Base-by-base conservation (phyloP, 2,888 invertebrate genomes). In the Agrypnus murinus region DNA sequence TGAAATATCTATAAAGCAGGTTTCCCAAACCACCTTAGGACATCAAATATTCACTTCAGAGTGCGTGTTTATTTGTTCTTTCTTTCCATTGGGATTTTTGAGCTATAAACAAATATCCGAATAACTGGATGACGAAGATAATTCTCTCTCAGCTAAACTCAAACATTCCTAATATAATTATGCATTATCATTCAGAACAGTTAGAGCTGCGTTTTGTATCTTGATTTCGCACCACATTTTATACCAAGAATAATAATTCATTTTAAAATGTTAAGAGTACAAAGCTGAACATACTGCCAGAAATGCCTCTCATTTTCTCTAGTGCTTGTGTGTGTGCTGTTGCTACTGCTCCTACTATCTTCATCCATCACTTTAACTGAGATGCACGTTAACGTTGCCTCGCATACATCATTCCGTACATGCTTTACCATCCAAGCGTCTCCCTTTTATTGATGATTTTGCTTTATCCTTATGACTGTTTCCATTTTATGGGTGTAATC, bases 341-440 rank as follows among this genome's bases (percentile, higher is more conserved):
- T 32, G 5, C n/a, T 53, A 9, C 32, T 53, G 25, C 25, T 25
- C 5, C 25, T 40, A 34, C 59, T 58, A 43, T 67, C 40, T 67
- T 62, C 67, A 67, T 67, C 67, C 60, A 67, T 67, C 67, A 67
- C 43, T 62, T 62, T 45, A 53, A 64, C 40, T 53, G 53, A 53
- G 53, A 43, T 53, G 50, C 53, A 67, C 25, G 50, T 60, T 67
- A 62, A 40, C 57, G 67, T 62, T 67, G 60, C 25, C 31, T 31
- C 67, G 34, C 62, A 67, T 60, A 67, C 53, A 62, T 67, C 67
- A 67, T 67, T 60, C 19, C n/a, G 50, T 60, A 46, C 62, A 53
- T 43, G 53, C 40, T 36, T 53, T 45, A 34, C 55, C 25, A 36
- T 31, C 65, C 45, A 34, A 45, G 25, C 43, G 55, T 45, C 15